Evolutionary conservation across 64 coral and sea anemone species (phyloP).

Genomic region (Cladopsammia gracilis): DNA sequence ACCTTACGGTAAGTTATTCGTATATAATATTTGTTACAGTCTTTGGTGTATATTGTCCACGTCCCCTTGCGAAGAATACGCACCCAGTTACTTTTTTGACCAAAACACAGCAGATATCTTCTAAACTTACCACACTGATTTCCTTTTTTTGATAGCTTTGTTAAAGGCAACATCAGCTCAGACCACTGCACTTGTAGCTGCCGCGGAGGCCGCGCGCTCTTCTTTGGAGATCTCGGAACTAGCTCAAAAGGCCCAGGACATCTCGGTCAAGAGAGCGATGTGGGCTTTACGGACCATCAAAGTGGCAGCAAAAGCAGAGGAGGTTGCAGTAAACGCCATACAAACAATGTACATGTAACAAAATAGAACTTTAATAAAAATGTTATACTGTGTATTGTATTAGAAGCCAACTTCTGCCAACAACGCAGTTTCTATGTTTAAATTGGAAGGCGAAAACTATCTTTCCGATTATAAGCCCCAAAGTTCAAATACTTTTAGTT

Average conservation of each 20-base stretch:
- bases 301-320: slow-evolving; percentile 90
- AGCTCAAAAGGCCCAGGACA: slow-evolving; percentile 90
- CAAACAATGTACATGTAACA: slow-evolving; percentile 90
- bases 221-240: slow-evolving; percentile 86
- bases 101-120: no score
- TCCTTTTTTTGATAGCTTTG: slow-evolving; percentile 46
- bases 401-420: no score
- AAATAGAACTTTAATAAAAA: background rate
- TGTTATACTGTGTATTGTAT: no score
- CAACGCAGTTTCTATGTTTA: no score
- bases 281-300: slow-evolving; percentile 88
- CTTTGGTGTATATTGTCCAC: no score
- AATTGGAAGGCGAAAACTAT: no score
- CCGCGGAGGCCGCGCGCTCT: slow-evolving; percentile 90
- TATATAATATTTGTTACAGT: no score
- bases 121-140: background rate
- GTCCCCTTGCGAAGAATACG: no score
- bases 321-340: slow-evolving; percentile 94
- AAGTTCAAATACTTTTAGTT: no score
- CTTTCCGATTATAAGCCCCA: no score
- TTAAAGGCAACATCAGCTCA: slow-evolving; percentile 93
- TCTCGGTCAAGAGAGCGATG: slow-evolving; percentile 84
- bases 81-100: no score
- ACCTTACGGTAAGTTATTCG: no score
- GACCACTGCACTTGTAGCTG: slow-evolving; percentile 93